phyloP scores from a whole-genome alignment of 2,113 vertebrate species.

The Myxocyprinus asiaticus region DNA sequence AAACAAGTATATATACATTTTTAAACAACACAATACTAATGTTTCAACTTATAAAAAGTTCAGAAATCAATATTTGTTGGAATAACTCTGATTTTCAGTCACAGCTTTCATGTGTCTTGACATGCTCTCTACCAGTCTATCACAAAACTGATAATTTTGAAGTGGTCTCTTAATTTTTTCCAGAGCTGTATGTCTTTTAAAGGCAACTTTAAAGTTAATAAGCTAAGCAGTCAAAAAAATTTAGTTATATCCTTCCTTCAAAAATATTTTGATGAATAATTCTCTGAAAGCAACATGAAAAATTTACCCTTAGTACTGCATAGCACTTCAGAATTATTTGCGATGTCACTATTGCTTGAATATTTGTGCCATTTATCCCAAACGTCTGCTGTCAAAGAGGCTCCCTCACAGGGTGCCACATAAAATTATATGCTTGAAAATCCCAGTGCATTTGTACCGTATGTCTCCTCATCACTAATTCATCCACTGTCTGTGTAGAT shows the following conservation, averaged over 20 bases:
- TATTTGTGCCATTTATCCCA: conserved; percentile 16
- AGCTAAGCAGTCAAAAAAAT: too few relatives aligned
- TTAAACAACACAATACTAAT: too few relatives aligned
- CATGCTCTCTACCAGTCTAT: too few relatives aligned
- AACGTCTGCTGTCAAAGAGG: conserved; percentile 9
- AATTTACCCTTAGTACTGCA: conserved; percentile 7
- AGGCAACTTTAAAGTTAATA: too few relatives aligned
- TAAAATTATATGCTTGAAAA: conserved; percentile 31
- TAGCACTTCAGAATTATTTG: not conserved
- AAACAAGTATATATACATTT: too few relatives aligned
- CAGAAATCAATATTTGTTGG: too few relatives aligned
- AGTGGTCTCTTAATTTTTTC: too few relatives aligned
- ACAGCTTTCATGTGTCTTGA: too few relatives aligned
- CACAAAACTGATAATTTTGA: too few relatives aligned
- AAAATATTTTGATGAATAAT: conserved; percentile 6
- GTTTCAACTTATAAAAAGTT: too few relatives aligned
- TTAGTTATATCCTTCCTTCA: not conserved
- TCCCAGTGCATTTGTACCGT: conserved; percentile 34
- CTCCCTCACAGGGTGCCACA: not conserved
- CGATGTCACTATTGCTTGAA: conserved; percentile 7
- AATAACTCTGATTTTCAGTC: too few relatives aligned
- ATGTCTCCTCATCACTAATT: conserved; percentile 50
- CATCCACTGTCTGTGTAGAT: conserved; percentile 18
- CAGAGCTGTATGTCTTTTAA: too few relatives aligned
- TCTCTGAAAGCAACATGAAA: not conserved